Evolutionary conservation across 30 jellyfish, hydroid and myxozoan species (phyloP).

Genomic region (Hydractinia echinata): DNA sequence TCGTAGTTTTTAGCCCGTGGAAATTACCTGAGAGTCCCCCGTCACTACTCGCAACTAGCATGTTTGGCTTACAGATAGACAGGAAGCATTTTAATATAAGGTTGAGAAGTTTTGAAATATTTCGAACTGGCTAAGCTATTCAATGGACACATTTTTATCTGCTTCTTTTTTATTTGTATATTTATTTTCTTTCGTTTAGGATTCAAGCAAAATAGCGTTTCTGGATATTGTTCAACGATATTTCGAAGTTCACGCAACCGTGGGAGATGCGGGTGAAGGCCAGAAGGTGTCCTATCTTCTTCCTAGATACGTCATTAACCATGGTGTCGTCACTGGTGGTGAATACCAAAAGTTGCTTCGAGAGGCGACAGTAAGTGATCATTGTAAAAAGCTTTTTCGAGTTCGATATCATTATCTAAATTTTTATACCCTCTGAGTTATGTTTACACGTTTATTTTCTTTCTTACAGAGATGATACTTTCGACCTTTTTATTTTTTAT

Average conservation of each 20-base stretch:
- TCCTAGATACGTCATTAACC: conserved; percentile 83
- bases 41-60: no score
- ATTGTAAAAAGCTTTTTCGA: background rate
- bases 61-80: no score
- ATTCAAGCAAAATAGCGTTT: conserved; percentile 46
- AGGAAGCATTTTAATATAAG: no score
- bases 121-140: no score
- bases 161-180: no score
- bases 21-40: no score
- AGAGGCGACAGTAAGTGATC: conserved; percentile 58
- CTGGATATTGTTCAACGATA: conserved; percentile 73
- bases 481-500: background rate
- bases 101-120: no score
- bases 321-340: conserved; percentile 68
- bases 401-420: no score
- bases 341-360: conserved; percentile 53
- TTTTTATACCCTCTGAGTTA: no score
- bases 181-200: conserved; percentile 24
- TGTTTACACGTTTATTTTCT: background rate
- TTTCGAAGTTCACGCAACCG: conserved; percentile 95
- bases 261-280: conserved; percentile 45
- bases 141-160: no score
- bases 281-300: conserved; percentile 15
- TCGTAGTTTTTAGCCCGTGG: no score
- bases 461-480: background rate